Evolutionary conservation across 2,888 invertebrate genomes (phyloP).

Genomic region (Drosophila pseudotalamancana): DNA sequence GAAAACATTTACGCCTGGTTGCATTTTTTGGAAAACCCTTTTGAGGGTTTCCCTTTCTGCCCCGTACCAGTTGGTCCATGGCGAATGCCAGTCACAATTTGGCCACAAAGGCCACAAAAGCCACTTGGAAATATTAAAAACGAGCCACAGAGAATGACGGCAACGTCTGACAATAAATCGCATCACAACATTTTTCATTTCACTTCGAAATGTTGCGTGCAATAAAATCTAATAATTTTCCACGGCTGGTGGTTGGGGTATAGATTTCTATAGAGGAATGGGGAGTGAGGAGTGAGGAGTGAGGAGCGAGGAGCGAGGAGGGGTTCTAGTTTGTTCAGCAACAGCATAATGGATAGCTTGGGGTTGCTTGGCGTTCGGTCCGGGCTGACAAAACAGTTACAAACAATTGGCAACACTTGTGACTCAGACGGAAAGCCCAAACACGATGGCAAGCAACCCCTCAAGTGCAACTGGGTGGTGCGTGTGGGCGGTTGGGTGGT

Average conservation of each 20-base stretch:
- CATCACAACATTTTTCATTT: conserved; percentile 67
- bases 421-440: conserved; percentile 46
- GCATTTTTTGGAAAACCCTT: conserved; percentile 61
- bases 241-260: conserved; percentile 17
- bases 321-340: conserved; percentile 34
- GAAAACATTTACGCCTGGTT: conserved; percentile 74
- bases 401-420: conserved; percentile 79
- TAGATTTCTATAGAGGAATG: no score
- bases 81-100: conserved; percentile 46
- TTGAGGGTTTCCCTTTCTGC: conserved; percentile 17
- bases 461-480: conserved; percentile 56
- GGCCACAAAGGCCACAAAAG: conserved; percentile 64
- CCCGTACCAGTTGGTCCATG: conserved; percentile 54
- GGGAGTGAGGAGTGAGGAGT: not conserved
- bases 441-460: conserved; percentile 50
- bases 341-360: conserved; percentile 31
- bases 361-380: conserved; percentile 46
- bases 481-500: conserved; percentile 8
- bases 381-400: conserved; percentile 64
- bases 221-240: conserved; percentile 76
- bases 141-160: conserved; percentile 33
- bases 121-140: conserved; percentile 77
- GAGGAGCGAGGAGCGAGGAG: not conserved
- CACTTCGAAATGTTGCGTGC: conserved; percentile 58
- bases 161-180: conserved; percentile 67